Evolutionary conservation across 2,888 invertebrate genomes (phyloP), one percentile per base, ranked within the genome.

Genomic region (Andricus quercusramuli): DNA sequence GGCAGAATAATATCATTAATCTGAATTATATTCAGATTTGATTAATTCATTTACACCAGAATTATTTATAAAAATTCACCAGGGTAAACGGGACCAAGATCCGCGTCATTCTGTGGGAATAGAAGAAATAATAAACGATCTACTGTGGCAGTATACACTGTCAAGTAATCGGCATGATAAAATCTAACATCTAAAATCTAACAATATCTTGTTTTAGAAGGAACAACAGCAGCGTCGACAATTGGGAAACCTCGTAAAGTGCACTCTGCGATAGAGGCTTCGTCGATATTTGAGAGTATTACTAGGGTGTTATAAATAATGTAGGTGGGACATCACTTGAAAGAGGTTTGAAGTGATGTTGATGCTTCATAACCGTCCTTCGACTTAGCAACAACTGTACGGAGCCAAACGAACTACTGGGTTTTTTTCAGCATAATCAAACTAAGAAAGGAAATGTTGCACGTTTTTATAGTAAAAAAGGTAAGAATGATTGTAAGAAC

Each of bases 271-370:
- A 47, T 17, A 29, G 29, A 70, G 47, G 29, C 47, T 51, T 70
- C 9, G 44, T 70, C 51, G 20, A 70, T 51, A 70, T 51, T 70
- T 51, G 29, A 70, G 70, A 29, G 47, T 47, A 51, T 51, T 70
- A 70, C 70, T 70, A 11, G 29, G 51, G 44, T 17, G 25, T 70
- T 51, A 70, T 51, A 51, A 47, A 47, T 70, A 51, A 51, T 51
- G 22, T 51, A 70, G 29, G 51, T 25, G 20, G 20, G 17, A 29
- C 47, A 17, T 29, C 29, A 70, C 68, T 70, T 70, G 51, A 70
- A 51, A 70, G 29, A 47, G 25, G 70, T 47, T 51, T 67, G 20
- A 17, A 29, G 51, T 22, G 11, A 70, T 29, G 29, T 51, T 1
- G 47, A 51, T 47, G 44, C 68, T 68, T 47, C n/a, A 68, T 68